Evolutionary conservation across 2,113 vertebrate species (phyloP).

Genomic region (Bubo blakistoni): DNA sequence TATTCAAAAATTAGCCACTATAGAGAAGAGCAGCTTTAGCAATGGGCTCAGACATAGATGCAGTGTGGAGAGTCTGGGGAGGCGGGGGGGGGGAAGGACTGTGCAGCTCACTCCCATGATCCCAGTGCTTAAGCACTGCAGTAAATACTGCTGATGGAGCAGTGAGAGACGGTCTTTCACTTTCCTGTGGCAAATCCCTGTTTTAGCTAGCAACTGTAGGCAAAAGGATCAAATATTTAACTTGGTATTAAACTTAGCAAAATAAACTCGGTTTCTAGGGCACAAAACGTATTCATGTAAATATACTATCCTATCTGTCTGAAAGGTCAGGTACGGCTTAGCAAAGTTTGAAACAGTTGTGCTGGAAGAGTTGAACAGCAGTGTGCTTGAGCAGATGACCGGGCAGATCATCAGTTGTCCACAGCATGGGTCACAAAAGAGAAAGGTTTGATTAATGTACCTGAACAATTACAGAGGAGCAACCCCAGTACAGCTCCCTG

Average conservation of each 20-base stretch:
- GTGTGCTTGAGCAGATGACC: background rate
- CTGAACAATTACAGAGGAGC: background rate
- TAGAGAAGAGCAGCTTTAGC: background rate
- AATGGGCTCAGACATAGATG: accelerated
- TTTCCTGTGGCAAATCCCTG: background rate
- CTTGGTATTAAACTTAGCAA: background rate
- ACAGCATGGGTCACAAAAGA: background rate
- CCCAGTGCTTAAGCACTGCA: background rate
- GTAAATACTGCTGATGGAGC: background rate
- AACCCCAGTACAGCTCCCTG: accelerated
- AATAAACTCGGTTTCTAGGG: background rate
- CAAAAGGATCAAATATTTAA: slow-evolving; percentile 42
- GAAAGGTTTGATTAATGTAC: background rate
- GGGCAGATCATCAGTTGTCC: background rate
- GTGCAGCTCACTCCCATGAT: background rate
- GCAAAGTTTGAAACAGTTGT: background rate
- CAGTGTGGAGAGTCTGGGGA: background rate
- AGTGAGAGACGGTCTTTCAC: background rate
- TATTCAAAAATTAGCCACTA: background rate
- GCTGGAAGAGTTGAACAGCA: background rate
- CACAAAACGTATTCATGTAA: background rate
- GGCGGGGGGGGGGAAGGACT: background rate
- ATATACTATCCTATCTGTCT: background rate
- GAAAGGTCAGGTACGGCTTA: background rate
- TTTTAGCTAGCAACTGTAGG: slow-evolving; percentile 23